Evolutionary conservation across 2,797 vertebrate genomes (phyloP), one percentile per base, ranked within the genome.

Genomic region (Hafferia zeledoni): DNA sequence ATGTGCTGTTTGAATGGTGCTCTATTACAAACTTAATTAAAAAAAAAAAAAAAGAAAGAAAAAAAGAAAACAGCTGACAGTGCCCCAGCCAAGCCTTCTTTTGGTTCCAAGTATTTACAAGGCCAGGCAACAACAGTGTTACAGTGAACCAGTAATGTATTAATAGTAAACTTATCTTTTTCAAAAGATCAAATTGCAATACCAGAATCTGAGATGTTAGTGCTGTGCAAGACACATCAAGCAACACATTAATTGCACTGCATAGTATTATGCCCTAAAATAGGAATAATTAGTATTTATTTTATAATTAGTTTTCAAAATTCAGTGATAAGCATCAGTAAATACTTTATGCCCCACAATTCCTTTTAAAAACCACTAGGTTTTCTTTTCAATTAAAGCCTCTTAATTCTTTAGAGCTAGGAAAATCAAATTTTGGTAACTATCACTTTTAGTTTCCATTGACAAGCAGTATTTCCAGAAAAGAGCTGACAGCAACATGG

Each of bases 1-100:
- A 70, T 39, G 85, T 94, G 94, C 94, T 95, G 91, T 84, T 91
- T 90, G 93, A 93, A 95, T 83, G 95, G 92, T 96, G 87, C 83
- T 94, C 60, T 84, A 75, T 39, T 65, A 94, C 10, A 89, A 88
- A 90, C 56, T 49, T 49, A 52, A 68, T 46, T 50, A 60, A 57
- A 65, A 57, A 65, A 71, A 57, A 65, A 71, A 28, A 68, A 6
- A 23, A 50, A 67, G 3, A 30, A 63, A 22, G 53, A 24, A 39
- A 81, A 81, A 74, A 28, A 60, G 0, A 5, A 55, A 94, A n/a
- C 17, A 95, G 77, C 83, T 97, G 95, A 97, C 93, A 96, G 96
- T 97, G 97, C 95, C 97, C 96, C 37, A 96, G 89, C 55, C 89
- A 93, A 96, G 67, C 50, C 55, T 63, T 78, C 35, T 53, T 59